Evolutionary conservation across 2,113 vertebrate genomes (phyloP).

Genomic region (Panthera leo): DNA sequence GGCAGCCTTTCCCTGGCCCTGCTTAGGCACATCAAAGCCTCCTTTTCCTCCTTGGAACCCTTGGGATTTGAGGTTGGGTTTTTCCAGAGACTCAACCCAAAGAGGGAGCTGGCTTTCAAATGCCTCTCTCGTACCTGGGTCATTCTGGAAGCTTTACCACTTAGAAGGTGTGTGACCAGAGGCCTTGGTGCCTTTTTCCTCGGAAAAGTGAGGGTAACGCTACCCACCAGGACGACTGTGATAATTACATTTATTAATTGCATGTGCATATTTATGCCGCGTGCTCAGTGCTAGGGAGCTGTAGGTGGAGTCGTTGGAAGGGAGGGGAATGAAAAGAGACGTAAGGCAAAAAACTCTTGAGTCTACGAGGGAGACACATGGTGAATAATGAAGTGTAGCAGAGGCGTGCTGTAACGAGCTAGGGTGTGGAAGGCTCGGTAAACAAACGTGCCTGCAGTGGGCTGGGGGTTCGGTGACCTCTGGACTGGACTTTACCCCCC

Average conservation of each 20-base stretch:
- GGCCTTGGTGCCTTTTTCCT: background rate
- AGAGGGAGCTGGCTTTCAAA: background rate
- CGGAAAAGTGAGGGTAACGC: background rate
- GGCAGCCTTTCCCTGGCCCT: background rate
- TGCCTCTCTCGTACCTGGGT: background rate
- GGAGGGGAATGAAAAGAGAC: conserved; percentile 12
- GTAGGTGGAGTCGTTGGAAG: background rate
- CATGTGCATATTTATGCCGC: background rate
- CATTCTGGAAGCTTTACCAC: background rate
- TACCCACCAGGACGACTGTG: background rate
- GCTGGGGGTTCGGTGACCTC: background rate
- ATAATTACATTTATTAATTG: background rate
- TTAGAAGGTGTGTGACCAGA: background rate
- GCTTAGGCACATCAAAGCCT: background rate
- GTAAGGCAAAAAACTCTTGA: background rate
- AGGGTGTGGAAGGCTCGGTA: background rate
- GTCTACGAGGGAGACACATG: background rate
- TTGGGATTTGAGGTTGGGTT: background rate
- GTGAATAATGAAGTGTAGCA: background rate
- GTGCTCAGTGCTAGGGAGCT: background rate
- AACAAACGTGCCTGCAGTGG: background rate
- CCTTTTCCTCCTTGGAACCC: background rate
- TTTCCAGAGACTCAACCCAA: background rate
- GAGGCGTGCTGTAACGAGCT: background rate
- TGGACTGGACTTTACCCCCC: background rate